Evolutionary conservation across 2,888 invertebrate species (phyloP), one percentile per base, ranked within the genome.

Genomic region (Sesia apiformis): DNA sequence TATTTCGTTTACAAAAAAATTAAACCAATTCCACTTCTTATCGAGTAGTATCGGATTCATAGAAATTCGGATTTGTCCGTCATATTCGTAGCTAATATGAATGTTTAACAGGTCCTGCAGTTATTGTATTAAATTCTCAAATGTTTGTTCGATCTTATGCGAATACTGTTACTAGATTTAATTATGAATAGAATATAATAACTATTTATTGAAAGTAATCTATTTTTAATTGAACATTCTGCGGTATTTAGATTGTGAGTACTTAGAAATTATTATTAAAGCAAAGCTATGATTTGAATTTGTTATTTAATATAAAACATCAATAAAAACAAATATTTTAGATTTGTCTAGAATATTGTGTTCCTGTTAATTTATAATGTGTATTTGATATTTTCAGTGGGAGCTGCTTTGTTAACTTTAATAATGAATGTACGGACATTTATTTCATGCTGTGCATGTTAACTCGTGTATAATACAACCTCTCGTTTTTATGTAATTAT

Each of bases 81-180:
- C 78, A 62, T 79, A 77, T 82, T 77, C 64, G 68, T 57, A 62
- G 69, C 54, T 61, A 73, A 81, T 83, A 78, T 74, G 79, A 69
- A 67, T 56, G 53, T 57, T 63, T 46, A 46, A 46, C 46, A 46
- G n/a, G 46, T 46, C 46, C 23, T 46, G n/a, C 23, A n/a, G 46
- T 23, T 6, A 42, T 42, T 42, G 42, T 3, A 6, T 4, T 38
- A 38, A 50, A 50, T 50, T 50, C 38, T 38, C 50, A 50, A 50
- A 38, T 50, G 7, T 42, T 7, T 70, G 65, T 78, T 80, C 72
- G 76, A 76, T 82, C 69, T 78, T 76, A 73, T 77, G 74, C 75
- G 73, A 79, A 76, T 56, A 56, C 72, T 70, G 63, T 67, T 64
- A 62, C 65, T 69, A 55, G 23, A 23, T 23, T 23, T 23, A 23